phyloP scores from a whole-genome alignment of 2,888 invertebrate species.

The Antitype chi region DNA sequence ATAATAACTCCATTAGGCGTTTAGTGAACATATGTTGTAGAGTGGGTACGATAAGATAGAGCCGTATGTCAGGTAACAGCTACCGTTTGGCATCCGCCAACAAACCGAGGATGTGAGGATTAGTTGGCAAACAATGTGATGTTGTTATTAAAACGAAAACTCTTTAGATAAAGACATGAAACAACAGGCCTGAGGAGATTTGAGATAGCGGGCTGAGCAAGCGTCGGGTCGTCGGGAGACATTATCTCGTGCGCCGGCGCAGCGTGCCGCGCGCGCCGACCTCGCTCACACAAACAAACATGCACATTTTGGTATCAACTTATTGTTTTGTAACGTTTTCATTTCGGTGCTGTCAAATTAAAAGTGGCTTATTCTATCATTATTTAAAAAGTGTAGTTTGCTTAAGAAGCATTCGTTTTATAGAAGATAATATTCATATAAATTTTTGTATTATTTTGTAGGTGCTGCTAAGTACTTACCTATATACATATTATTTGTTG shows the following conservation, averaged over 20 bases:
- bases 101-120: constrained; percentile 85
- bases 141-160: constrained; percentile 84
- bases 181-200: constrained; percentile 81
- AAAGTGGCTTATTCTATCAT: not conserved
- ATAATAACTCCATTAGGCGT: constrained; percentile 86
- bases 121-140: constrained; percentile 84
- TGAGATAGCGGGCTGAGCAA: constrained; percentile 79
- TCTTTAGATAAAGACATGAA: constrained; percentile 85
- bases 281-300: constrained; percentile 53
- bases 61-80: constrained; percentile 88
- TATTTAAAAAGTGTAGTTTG: not conserved
- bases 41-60: constrained; percentile 90
- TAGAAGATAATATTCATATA: not conserved
- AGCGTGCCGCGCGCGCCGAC: constrained; percentile 62
- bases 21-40: constrained; percentile 86
- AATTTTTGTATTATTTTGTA: not conserved
- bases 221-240: constrained; percentile 69
- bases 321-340: constrained; percentile 36
- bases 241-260: constrained; percentile 68
- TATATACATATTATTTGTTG: not conserved
- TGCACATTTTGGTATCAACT: constrained; percentile 43
- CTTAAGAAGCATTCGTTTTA: not conserved
- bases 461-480: not conserved
- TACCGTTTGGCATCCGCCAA: constrained; percentile 88
- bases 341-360: constrained; percentile 39